Evolutionary conservation across 2,113 vertebrate genomes (phyloP).

Genomic region (Epinephelus lanceolatus): DNA sequence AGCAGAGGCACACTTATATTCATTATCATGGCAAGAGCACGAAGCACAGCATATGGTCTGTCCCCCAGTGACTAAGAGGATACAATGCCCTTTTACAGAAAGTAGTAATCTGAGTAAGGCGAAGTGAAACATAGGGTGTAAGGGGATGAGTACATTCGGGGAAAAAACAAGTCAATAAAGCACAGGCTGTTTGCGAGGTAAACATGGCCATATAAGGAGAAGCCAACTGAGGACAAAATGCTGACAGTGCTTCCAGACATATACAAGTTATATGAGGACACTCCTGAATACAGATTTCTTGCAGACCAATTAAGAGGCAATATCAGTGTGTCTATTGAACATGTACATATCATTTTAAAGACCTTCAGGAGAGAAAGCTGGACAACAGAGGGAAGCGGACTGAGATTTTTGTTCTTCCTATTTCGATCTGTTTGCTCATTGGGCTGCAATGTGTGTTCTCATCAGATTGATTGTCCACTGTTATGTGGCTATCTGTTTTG

Average conservation of each 20-base stretch:
- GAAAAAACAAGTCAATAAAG: slow-evolving; percentile 17
- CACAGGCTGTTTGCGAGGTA: background rate
- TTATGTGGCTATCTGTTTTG: slow-evolving; percentile 1
- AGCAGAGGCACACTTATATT: background rate
- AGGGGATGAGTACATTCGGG: slow-evolving; percentile 7
- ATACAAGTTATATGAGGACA: background rate
- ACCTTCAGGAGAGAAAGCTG: background rate
- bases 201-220: slow-evolving; percentile 13
- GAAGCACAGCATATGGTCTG: slow-evolving; percentile 9
- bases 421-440: background rate
- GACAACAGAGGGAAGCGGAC: background rate
- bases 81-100: slow-evolving; percentile 5
- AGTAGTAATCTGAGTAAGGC: slow-evolving; percentile 7
- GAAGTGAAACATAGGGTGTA: slow-evolving; percentile 11
- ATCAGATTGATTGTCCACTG: slow-evolving; percentile 12
- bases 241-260: background rate
- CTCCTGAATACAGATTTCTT: background rate
- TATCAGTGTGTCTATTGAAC: slow-evolving; percentile 13
- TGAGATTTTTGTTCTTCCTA: background rate
- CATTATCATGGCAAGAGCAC: slow-evolving; percentile 5
- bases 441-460: slow-evolving; percentile 5
- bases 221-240: background rate
- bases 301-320: background rate
- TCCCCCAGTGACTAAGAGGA: slow-evolving; percentile 23
- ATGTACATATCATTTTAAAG: background rate